phyloP scores from a whole-genome alignment of 2,113 vertebrate species.

The Pseudorectes ferrugineus region DNA sequence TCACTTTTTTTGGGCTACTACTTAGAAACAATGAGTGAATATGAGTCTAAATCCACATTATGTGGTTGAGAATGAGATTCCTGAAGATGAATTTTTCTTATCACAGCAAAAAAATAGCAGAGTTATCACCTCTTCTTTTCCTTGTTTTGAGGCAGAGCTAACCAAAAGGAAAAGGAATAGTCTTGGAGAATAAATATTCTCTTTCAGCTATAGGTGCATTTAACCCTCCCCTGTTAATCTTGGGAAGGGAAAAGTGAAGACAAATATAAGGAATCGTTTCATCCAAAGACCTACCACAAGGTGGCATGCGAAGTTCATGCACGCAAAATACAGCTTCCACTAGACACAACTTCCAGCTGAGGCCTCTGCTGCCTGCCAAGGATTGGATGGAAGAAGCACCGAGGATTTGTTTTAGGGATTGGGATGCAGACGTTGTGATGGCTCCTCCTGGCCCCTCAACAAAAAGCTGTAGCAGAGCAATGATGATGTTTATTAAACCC shows the following conservation, averaged over 20 bases:
- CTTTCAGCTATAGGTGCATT: neutral
- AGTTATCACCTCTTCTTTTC: neutral
- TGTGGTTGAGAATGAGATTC: neutral
- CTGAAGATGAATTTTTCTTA: neutral
- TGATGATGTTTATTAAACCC: neutral
- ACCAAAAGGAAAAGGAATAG: neutral
- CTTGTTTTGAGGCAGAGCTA: neutral
- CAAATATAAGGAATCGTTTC: rapidly evolving
- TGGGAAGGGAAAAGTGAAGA: neutral
- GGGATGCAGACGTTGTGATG: neutral
- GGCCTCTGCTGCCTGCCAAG: neutral
- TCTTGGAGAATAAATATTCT: neutral
- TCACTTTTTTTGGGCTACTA: neutral
- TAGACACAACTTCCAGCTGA: neutral
- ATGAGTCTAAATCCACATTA: neutral
- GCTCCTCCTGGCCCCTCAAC: neutral
- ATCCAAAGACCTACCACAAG: neutral
- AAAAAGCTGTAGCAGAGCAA: neutral
- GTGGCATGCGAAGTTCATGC: neutral
- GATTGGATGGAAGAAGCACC: neutral
- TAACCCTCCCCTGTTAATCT: neutral
- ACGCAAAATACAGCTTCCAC: neutral
- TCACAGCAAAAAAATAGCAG: neutral
- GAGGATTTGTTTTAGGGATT: neutral
- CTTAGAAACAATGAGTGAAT: neutral